Evolutionary conservation across 1,140 invertebrate species (phyloP), one percentile per base, ranked within the genome.

Genomic region (Hylaeus anthracinus): DNA sequence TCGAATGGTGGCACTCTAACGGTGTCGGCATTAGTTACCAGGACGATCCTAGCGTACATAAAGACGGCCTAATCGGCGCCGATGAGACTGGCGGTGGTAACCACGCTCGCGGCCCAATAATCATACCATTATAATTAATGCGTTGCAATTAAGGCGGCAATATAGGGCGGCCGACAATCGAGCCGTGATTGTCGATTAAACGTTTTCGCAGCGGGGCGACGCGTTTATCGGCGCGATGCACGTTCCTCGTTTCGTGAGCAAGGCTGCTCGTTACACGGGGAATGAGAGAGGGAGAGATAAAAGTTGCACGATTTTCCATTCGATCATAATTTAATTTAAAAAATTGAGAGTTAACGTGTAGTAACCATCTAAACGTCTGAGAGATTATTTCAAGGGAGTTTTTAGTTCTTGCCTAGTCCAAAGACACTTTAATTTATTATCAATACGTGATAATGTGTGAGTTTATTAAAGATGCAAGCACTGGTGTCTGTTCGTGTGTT

Each of bases 91-190:
- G 77, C 77, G 48, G 15, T 63, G 64, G 72, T 87, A 86, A 86
- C 83, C 75, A 86, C 84, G 81, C 86, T 87, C 70, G 78, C 88
- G 86, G 72, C 82, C 83, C 86, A 88, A 89, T 91, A 90, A 93
- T 91, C 88, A 86, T 88, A 81, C 83, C 83, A 86, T 90, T 91
- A 90, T 90, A 91, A 90, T 91, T 91, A 90, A 91, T 89, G 88
- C 80, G 78, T 45, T 78, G 84, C 83, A 91, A 91, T 90, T 90
- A 91, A 90, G 85, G 83, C 82, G 79, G 81, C 88, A 88, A 79
- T 81, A 77, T 82, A 78, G 82, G 66, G 84, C 64, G 63, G 61
- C 37, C 66, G 77, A 90, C 87, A 90, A 90, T 90, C 84, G 86
- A 75, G 76, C 75, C 80, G 69, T 88, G 88, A 88, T 88, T 90